Evolutionary conservation across 2,888 invertebrate genomes (phyloP), one percentile per base, ranked within the genome.

Genomic region (Campoplex capitator): DNA sequence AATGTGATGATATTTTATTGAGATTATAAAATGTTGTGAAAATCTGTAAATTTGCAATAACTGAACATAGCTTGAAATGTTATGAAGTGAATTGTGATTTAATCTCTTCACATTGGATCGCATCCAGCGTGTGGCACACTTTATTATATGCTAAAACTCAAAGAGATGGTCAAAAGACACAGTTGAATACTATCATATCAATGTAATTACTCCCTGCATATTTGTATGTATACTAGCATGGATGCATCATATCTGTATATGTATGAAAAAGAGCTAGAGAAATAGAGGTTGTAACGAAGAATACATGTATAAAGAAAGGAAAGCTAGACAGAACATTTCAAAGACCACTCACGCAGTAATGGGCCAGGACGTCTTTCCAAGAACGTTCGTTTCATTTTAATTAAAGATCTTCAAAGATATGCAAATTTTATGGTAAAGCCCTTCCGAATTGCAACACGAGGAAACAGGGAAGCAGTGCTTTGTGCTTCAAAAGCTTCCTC

Each of bases 321-420:
- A 67, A 38, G 56, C 65, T 62, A 81, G 62, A 48, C 23, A 45
- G 62, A 74, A 38, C 18, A 51, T 23, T 56, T 6, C 16, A 8
- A 42, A 75, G 42, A 75, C 28, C 58, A 28, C 42, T 38, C 74
- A 48, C 23, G 42, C 38, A 75, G 68, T 16, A 70, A 84, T 84
- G 58, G 45, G 68, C 42, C 48, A 23, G 58, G 42, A 84, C 75
- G 71, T 81, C 80, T 76, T 81, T 70, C 76, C 71, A 58, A 42
- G 68, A 45, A 71, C 76, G 76, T 51, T 85, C 84, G 80, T 71
- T 65, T 71, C 75, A 70, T 81, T 85, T 81, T 74, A 85, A 78
- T 85, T 82, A 82, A 78, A 82, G 85, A 85, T 85, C 78, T 54
- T 82, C 85, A 78, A 85, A 85, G 82, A 78, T 85, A 82, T 85